Base-by-base conservation (phyloP, 2,888 invertebrate species). In the Prenolepis imparis region DNA sequence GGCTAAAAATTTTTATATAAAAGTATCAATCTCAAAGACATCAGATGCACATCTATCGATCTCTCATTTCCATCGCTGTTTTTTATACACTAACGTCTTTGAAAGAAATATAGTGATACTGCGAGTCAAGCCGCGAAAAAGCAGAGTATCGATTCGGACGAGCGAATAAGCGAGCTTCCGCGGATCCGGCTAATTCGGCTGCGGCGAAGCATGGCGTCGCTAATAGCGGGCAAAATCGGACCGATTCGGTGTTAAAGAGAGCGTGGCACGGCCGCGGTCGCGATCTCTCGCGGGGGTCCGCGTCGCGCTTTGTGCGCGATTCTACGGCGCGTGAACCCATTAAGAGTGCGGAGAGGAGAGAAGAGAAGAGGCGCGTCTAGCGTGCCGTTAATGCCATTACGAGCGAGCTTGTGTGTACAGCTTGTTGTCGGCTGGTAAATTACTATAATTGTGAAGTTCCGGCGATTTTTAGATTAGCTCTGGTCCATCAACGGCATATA, bases 371-470 rank as follows among this genome's bases (percentile, higher is more conserved):
- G 28, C 28, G 28, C n/a, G n/a, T n/a, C n/a, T n/a, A 91, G 90
- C 88, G 90, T 89, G 90, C 88, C 87, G 88, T 88, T 89, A 87
- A 91, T 91, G 88, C 88, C 86, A 92, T 90, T 90, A 91, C 85
- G 88, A 87, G 87, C 83, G 81, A 88, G 87, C 91, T 92, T 91
- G 92, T 92, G 93, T 92, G 92, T 94, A 92, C 91, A 92, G 92
- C 94, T 93, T 93, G 93, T 94, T 94, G 93, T 93, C 93, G 93
- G 92, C 92, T 93, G 93, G 91, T 93, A 93, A 94, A 94, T 94
- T 93, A 94, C 94, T 94, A 94, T 94, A 94, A 94, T 94, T 94
- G 93, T 94, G 92, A 93, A 94, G 94, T 94, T 94, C 94, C 94
- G 94, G 94, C 93, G 93, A 94, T 94, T 94, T 94, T 93, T 93